Evolutionary conservation across 2,797 vertebrate genomes (phyloP), one percentile per base, ranked within the genome.

Genomic region (Microchirus variegatus): DNA sequence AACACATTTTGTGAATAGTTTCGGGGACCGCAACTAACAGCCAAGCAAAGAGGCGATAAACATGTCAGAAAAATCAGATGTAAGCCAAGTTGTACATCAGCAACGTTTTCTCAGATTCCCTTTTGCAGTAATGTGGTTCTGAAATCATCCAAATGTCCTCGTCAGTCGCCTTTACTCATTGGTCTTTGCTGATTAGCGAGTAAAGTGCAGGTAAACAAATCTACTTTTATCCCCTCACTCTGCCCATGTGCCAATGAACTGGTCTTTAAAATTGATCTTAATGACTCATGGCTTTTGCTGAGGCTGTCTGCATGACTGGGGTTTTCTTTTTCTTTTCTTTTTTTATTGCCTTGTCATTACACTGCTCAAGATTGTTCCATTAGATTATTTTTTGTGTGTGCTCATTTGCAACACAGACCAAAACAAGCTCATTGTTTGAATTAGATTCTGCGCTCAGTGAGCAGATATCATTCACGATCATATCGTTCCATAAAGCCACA

Each of bases 181-280:
- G 42, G 13, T 43, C 7, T 43, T 14, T 40, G 63, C 37, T 55
- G 35, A 44, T 67, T 56, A 70, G 53, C 13, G 10, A 62, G 37
- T 50, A 42, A 56, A 26, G 49, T 14, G 38, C 66, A 70, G 69
- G 80, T 83, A 78, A 82, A 84, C 60, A 75, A 67, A 66, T 26
- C 41, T 47, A 42, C 6, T 36, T 55, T 36, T 44, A 5, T 19
- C 45, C 53, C 40, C 38, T 22, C 47, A 48, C 53, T 46, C 59
- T 44, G 62, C 12, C 26, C 64, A 16, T 53, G 37, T 19, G 41
- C 56, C 62, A 18, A 8, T 63, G 31, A 3, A 8, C 31, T 31
- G 31, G 31, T 60, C 72, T 81, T 54, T 61, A 60, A 59, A 80
- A 72, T 68, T 60, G 77, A 79, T 79, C 69, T 47, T 79, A 81